Evolutionary conservation across 2,113 vertebrate species (phyloP), one percentile per base, ranked within the genome.

Genomic region (Sceloporus tristichus): DNA sequence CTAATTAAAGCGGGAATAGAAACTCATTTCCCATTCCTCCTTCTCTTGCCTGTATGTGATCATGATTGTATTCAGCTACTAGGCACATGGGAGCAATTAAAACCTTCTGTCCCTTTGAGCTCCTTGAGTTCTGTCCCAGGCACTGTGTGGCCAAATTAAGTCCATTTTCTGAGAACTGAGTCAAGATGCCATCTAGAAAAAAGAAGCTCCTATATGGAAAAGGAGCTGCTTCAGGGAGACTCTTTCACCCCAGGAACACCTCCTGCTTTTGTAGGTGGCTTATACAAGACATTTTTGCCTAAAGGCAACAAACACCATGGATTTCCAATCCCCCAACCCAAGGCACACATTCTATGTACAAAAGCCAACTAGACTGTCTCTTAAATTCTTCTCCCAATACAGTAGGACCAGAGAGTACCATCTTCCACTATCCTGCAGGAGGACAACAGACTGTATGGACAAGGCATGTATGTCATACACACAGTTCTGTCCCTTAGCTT

Each of bases 1-100:
- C 54, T 81, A 80, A 84, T 53, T 80, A 71, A 80, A 40, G 34
- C 27, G n/a, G 53, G 40, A 78, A 68, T 16, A 85, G 68, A 40
- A 11, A 56, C 29, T 66, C 7, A 29, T 79, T 78, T 59, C 21
- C n/a, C 34, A 13, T 54, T 59, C 48, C n/a, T 84, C 9, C 29
- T 1, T 40, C 74, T 38, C 59, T 70, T 83, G 87, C 56, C 73
- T 14, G 5, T 11, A 5, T 40, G 9, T 13, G 53, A 78, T 70
- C n/a, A 62, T 62, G 38, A 62, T 48, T 62, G 34, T 38, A 59
- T 59, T 70, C 62, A 70, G 77, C 59, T 70, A 62, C 18, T 62
- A 76, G 59, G 73, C 73, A 38, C 13, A 4, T 21, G 59, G 48
- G 29, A 8, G 71, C 29, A n/a, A 19, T 11, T 1, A n/a, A 73